A percentile compares a stretch with the other conserved stretches of the same genome.
Evolutionary conservation across 2,113 vertebrate species (phyloP).

Genomic region (Sitta europaea): DNA sequence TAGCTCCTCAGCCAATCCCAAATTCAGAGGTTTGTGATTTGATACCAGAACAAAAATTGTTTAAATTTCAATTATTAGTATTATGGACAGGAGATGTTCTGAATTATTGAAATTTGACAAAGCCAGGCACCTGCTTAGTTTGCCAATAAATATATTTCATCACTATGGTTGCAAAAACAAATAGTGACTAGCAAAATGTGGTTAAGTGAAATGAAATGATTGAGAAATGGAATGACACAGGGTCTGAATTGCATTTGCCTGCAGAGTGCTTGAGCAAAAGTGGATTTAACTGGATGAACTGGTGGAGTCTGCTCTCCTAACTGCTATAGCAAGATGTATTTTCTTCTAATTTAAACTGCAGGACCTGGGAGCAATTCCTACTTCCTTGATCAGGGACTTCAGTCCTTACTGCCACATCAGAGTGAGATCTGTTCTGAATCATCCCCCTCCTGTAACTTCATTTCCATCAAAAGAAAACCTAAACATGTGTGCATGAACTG

Average conservation of each 20-base stretch:
- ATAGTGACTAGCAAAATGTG: conserved; percentile 3
- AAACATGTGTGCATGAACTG: neutral
- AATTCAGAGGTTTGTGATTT: neutral
- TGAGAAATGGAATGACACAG: conserved; percentile 45
- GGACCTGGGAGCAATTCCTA: neutral
- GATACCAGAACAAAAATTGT: neutral
- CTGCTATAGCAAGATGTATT: neutral
- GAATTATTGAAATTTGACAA: neutral
- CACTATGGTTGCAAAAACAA: conserved; percentile 45
- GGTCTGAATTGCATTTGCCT: conserved; percentile 17
- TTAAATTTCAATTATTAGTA: neutral
- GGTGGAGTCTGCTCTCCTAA: neutral
- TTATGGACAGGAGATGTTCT: neutral
- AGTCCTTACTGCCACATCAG: neutral
- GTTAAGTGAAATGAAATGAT: conserved; percentile 19
- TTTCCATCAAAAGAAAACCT: neutral
- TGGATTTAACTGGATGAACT: conserved; percentile 23
- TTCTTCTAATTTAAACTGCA: conserved; percentile 2
- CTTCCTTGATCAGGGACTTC: neutral
- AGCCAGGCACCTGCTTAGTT: conserved; percentile 20
- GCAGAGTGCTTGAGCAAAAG: neutral
- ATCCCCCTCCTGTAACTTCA: neutral
- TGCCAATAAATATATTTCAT: conserved; percentile 33
- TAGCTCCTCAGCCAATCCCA: neutral
- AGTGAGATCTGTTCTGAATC: neutral